Evolutionary conservation across 2,113 vertebrate genomes (phyloP).

Genomic region (Clarias gariepinus): DNA sequence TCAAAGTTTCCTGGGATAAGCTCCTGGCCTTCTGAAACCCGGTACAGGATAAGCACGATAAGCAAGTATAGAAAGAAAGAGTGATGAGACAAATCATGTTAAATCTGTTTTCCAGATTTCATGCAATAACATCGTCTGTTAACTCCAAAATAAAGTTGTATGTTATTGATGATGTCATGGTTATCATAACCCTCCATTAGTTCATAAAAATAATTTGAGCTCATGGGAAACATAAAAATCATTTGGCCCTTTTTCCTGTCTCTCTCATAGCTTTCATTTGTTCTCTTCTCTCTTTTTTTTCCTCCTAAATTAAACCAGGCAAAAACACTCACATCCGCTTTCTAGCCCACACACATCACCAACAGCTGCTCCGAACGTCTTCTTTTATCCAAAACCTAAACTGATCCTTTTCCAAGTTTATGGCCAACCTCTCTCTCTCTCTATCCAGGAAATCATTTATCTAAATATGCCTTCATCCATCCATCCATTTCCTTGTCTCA

Average conservation of each 20-base stretch:
- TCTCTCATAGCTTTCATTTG: neutral
- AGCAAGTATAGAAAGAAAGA: too few relatives aligned
- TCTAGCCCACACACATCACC: conserved; percentile 12
- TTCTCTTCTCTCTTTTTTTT: neutral
- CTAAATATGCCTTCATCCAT: neutral
- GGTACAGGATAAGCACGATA: too few relatives aligned
- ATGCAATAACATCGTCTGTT: neutral
- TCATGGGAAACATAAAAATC: too few relatives aligned
- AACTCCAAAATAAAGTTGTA: neutral
- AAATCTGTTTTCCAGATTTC: neutral
- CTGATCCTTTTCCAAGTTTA: neutral
- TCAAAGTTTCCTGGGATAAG: too few relatives aligned
- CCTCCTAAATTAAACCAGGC: neutral
- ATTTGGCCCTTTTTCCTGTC: too few relatives aligned
- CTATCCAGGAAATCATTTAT: conserved; percentile 6
- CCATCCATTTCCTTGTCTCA: neutral
- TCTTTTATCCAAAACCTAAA: neutral
- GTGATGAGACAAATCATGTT: neutral
- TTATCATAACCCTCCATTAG: neutral
- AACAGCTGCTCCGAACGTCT: neutral
- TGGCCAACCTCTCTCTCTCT: neutral
- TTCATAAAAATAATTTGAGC: neutral
- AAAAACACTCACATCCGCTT: neutral
- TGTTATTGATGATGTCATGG: neutral
- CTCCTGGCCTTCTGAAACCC: too few relatives aligned